A percentile compares a stretch with the other conserved stretches of the same genome.
phyloP scores from a whole-genome alignment of 2,888 invertebrate species.

The Chrysolina americana region DNA sequence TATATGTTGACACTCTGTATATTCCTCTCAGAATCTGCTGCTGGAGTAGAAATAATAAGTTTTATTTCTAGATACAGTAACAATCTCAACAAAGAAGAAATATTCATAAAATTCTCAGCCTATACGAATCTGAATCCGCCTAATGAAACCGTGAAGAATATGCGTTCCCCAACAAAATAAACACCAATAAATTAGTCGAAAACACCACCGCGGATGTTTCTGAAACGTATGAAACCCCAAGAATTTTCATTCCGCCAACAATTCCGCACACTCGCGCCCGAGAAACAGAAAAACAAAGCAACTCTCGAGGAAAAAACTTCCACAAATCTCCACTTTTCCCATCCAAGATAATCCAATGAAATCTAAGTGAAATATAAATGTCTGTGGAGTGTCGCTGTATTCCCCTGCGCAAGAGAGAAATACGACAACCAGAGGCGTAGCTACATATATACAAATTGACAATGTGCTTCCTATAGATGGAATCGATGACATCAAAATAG shows the following conservation, averaged over 20 bases:
- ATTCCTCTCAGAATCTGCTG: no score
- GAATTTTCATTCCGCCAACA: constrained; percentile 25
- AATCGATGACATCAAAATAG: neutral
- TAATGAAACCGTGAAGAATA: neutral
- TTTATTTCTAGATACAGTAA: neutral
- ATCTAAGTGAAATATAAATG: constrained; percentile 64
- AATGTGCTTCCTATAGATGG: neutral
- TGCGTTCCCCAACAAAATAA: neutral
- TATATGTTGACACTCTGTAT: no score
- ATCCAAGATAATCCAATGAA: constrained; percentile 62
- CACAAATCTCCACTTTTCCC: constrained; percentile 62
- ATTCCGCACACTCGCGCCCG: constrained; percentile 43
- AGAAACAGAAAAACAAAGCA: constrained; percentile 48
- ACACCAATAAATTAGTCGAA: constrained; percentile 14
- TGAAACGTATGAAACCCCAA: constrained; percentile 18
- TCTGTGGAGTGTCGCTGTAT: constrained; percentile 57
- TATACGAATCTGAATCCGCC: neutral
- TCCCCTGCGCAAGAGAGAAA: constrained; percentile 32
- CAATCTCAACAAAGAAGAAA: neutral
- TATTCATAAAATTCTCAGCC: neutral
- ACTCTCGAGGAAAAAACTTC: constrained; percentile 53
- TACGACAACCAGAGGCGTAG: constrained; percentile 40
- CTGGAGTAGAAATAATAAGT: no score
- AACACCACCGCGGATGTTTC: constrained; percentile 24
- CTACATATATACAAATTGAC: neutral